Percentiles rank a stretch among this genome's conserved stretches.
phyloP scores from a whole-genome alignment of 1,140 invertebrate species.

The Lepidostoma basale region DNA sequence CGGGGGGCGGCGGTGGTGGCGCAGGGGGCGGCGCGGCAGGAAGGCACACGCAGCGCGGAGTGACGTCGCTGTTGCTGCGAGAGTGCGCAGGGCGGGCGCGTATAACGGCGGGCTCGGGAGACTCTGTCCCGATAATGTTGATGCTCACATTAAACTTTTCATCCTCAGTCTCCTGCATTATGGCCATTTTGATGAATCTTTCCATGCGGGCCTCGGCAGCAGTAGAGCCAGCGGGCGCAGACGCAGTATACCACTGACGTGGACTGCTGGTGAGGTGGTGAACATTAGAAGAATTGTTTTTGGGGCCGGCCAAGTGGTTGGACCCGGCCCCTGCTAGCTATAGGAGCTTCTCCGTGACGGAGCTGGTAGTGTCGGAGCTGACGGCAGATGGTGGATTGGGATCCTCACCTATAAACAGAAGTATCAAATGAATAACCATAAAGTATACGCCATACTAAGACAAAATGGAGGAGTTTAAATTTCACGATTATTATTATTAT shows the following conservation, averaged over 20 bases:
- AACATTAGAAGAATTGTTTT: constrained; percentile 51
- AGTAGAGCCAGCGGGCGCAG: not conserved
- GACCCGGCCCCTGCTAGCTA: constrained; percentile 71
- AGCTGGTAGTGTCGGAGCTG: constrained; percentile 77
- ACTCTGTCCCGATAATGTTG: constrained; percentile 54
- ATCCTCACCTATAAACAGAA: constrained; percentile 55
- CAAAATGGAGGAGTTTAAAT: no score
- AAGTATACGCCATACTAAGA: no score
- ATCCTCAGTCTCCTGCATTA: constrained; percentile 39
- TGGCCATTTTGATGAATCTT: constrained; percentile 38
- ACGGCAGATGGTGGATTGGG: constrained; percentile 67
- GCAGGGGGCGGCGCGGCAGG: constrained; percentile 53
- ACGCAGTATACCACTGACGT: constrained; percentile 45
- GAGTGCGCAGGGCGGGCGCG: constrained; percentile 49
- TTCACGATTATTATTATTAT: no score
- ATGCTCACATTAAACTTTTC: constrained; percentile 54
- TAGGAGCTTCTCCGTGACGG: constrained; percentile 78
- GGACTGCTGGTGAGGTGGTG: constrained; percentile 48
- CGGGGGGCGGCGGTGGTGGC: constrained; percentile 46
- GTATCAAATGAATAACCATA: no score
- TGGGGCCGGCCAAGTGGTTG: constrained; percentile 59
- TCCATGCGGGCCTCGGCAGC: constrained; percentile 32
- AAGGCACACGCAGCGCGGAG: constrained; percentile 50
- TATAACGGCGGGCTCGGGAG: constrained; percentile 47
- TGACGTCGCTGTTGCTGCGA: constrained; percentile 58